These are phyloP conservation scores for Xanthia togata DNA, from an alignment of 2,888 invertebrate species.

Conservation along the genomic window DNA sequence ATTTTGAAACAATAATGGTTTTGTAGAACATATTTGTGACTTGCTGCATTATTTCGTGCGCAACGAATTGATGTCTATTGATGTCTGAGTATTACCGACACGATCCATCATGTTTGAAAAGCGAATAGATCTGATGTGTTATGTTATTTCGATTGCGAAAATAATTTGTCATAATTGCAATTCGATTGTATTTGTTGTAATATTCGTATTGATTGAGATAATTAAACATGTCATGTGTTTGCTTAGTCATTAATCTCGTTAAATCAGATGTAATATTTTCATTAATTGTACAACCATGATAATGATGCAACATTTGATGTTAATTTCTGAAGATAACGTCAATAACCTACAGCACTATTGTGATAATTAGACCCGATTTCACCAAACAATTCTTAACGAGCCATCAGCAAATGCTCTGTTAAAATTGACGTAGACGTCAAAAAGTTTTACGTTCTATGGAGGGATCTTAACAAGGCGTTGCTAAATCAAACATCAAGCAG, in stretches of 20 bases:
- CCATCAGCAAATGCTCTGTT: too few species aligned
- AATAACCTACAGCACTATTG: conserved; percentile 40
- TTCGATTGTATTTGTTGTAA: conserved; percentile 3
- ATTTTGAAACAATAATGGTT: background rate
- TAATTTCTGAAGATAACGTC: conserved; percentile 49
- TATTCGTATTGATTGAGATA: conserved; percentile 1
- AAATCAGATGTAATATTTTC: conserved; percentile 25
- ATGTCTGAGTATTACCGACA: background rate
- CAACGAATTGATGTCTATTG: background rate
- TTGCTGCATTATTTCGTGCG: background rate
- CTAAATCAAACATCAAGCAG: too few species aligned
- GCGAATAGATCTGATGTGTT: background rate
- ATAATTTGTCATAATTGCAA: background rate
- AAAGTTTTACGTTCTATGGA: too few species aligned
- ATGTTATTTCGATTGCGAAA: conserved; percentile 23
- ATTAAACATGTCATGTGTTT: background rate
- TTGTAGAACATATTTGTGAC: background rate
- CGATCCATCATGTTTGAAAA: background rate
- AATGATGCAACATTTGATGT: conserved; percentile 57
- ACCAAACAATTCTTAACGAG: too few species aligned
- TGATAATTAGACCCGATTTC: too few species aligned
- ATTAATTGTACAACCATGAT: conserved; percentile 37
- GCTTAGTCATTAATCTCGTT: background rate
- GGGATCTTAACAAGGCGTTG: too few species aligned
- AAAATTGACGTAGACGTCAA: too few species aligned